phyloP scores from a whole-genome alignment of 2,888 invertebrate species.

The Operophtera brumata region DNA sequence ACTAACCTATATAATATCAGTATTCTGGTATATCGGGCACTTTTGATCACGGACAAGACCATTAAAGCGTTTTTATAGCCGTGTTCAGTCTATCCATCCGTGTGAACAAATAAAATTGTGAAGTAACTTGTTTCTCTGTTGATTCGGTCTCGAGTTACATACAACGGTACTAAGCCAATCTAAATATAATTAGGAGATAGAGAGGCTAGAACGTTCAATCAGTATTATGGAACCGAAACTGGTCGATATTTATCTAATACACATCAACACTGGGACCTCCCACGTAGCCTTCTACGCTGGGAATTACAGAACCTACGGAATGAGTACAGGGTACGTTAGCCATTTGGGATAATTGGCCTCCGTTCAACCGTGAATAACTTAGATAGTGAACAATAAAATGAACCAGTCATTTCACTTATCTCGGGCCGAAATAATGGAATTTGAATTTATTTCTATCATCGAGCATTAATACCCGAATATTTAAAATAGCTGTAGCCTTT shows the following conservation, averaged over 20 bases:
- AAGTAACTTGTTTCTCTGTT: conserved; percentile 10
- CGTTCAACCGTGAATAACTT: conserved; percentile 44
- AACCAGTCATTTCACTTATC: conserved; percentile 28
- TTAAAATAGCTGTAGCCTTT: conserved; percentile 9
- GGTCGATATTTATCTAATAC: conserved; percentile 33
- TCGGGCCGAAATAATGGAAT: conserved; percentile 6
- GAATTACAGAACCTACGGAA: conserved; percentile 33
- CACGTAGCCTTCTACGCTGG: conserved; percentile 43
- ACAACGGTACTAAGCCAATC: conserved; percentile 9
- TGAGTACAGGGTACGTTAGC: conserved; percentile 35
- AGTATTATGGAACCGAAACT: conserved; percentile 25
- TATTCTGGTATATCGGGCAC: background rate
- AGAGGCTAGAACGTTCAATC: conserved; percentile 24
- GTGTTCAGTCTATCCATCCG: conserved; percentile 3
- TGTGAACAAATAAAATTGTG: conserved; percentile 13
- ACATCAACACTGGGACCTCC: conserved; percentile 45
- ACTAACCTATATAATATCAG: too few species aligned
- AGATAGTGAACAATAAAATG: conserved; percentile 32
- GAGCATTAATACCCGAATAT: conserved; percentile 6
- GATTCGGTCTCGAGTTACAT: background rate
- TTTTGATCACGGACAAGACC: conserved; percentile 7
- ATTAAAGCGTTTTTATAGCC: conserved; percentile 9
- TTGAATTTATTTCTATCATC: background rate
- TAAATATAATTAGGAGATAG: conserved; percentile 18
- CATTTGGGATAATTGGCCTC: conserved; percentile 53